A percentile compares a stretch with the other conserved stretches of the same genome.
Conservation (phyloP, 2,888 invertebrate species). For the Pardosa pseudoannulata region DNA sequence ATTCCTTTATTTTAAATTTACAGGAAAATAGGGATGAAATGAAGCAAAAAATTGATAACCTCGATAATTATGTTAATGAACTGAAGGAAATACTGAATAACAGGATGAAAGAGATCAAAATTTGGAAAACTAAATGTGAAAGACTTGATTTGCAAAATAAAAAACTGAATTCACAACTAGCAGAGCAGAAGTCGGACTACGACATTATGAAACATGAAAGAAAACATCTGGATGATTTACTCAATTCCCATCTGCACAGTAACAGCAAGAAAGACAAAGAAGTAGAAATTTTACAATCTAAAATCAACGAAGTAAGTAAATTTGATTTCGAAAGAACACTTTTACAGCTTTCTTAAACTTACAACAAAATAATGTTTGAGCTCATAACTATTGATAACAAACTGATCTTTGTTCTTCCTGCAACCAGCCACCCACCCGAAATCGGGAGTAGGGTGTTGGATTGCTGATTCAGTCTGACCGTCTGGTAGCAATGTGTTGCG, state of each 20-base stretch:
- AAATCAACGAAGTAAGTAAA: conserved; percentile 45
- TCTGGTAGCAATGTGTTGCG: too few species aligned
- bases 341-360: too few species aligned
- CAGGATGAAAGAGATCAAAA: conserved; percentile 27
- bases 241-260: conserved; percentile 17
- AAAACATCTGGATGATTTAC: conserved; percentile 34
- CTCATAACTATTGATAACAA: too few species aligned
- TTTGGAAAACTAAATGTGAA: conserved; percentile 49
- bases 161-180: conserved; percentile 23
- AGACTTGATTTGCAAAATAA: conserved; percentile 30
- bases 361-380: too few species aligned
- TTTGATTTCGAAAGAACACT: too few species aligned
- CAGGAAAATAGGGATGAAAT: conserved; percentile 54
- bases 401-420: too few species aligned
- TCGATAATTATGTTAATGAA: conserved; percentile 45
- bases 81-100: conserved; percentile 28
- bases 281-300: conserved; percentile 19
- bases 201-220: not conserved
- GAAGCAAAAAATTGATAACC: conserved; percentile 40
- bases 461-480: too few species aligned
- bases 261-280: conserved; percentile 42
- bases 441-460: too few species aligned
- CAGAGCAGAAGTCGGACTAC: conserved; percentile 32
- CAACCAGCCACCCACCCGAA: too few species aligned
- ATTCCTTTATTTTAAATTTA: conserved; percentile 3